phyloP scores from a whole-genome alignment of 2,113 vertebrate genomes.

The Limanda limanda region DNA sequence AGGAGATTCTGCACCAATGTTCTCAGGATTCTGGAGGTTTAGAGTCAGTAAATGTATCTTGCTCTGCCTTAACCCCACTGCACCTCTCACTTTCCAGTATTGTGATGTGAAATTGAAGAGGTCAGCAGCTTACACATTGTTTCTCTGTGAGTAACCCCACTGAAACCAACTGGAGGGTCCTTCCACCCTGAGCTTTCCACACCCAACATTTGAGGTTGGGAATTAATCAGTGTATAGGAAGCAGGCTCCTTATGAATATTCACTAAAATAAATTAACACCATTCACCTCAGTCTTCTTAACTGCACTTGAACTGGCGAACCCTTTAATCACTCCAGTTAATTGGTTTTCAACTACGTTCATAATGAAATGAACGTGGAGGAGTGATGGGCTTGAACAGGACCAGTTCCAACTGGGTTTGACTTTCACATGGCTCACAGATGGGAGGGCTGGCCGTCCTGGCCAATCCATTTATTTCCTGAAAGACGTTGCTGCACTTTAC shows the following conservation, averaged over 20 bases:
- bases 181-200: slow-evolving; percentile 28
- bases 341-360: slow-evolving; percentile 74
- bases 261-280: slow-evolving; percentile 49
- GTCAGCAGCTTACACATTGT: neutral
- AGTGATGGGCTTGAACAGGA: slow-evolving; percentile 58
- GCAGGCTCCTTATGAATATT: slow-evolving; percentile 64
- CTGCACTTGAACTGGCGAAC: slow-evolving; percentile 69
- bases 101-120: no score
- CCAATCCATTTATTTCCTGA: neutral
- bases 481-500: neutral
- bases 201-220: slow-evolving; percentile 64
- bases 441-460: neutral
- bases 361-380: slow-evolving; percentile 53
- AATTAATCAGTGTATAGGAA: slow-evolving; percentile 70
- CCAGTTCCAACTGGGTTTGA: slow-evolving; percentile 42
- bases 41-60: no score
- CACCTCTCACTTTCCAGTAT: neutral
- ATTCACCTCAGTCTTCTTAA: slow-evolving; percentile 57
- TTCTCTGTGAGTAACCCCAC: neutral
- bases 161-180: slow-evolving; percentile 9
- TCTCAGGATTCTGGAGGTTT: neutral
- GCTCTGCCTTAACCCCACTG: no score
- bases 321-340: slow-evolving; percentile 81
- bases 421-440: slow-evolving; percentile 20
- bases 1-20: neutral